phyloP scores from a whole-genome alignment of 35 echinoderm and acorn worm genomes.

The Apostichopus californicus region DNA sequence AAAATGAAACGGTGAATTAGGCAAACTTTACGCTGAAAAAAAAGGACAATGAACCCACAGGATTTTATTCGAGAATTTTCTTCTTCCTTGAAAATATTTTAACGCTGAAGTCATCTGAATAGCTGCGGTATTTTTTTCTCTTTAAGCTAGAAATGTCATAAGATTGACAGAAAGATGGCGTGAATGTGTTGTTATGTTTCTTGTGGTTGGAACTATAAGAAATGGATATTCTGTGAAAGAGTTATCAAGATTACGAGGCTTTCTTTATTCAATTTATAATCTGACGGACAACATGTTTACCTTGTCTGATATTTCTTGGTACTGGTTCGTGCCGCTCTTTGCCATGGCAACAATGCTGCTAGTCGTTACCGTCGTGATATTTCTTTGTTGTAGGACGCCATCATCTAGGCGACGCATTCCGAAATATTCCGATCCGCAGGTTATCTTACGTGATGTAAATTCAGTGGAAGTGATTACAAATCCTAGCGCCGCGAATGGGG shows the following conservation, averaged over 20 bases:
- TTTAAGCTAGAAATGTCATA: too few relatives aligned
- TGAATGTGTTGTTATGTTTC: not conserved
- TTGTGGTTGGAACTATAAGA: not conserved
- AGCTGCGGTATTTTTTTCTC: too few relatives aligned
- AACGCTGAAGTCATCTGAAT: too few relatives aligned
- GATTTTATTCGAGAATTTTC: too few relatives aligned
- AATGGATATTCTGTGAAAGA: not conserved
- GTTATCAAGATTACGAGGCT: not conserved
- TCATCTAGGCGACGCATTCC: not conserved
- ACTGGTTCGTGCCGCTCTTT: conserved; percentile 36
- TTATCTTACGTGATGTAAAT: conserved; percentile 17
- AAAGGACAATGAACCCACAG: too few relatives aligned
- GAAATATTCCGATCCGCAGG: conserved; percentile 38
- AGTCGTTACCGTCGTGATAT: conserved; percentile 27
- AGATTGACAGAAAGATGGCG: too few relatives aligned
- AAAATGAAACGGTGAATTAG: too few relatives aligned
- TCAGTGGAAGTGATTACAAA: conserved; percentile 25
- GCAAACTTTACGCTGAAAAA: too few relatives aligned
- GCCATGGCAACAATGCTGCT: conserved; percentile 36
- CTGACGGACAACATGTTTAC: not conserved
- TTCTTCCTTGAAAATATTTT: too few relatives aligned
- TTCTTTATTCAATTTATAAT: not conserved
- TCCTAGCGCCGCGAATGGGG: not conserved
- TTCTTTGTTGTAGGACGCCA: conserved; percentile 50
- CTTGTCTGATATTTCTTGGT: conserved; percentile 38